A percentile compares a stretch with the other conserved stretches of the same genome.
phyloP scores from a whole-genome alignment of 2,797 vertebrate genomes.

The Cuculus canorus region DNA sequence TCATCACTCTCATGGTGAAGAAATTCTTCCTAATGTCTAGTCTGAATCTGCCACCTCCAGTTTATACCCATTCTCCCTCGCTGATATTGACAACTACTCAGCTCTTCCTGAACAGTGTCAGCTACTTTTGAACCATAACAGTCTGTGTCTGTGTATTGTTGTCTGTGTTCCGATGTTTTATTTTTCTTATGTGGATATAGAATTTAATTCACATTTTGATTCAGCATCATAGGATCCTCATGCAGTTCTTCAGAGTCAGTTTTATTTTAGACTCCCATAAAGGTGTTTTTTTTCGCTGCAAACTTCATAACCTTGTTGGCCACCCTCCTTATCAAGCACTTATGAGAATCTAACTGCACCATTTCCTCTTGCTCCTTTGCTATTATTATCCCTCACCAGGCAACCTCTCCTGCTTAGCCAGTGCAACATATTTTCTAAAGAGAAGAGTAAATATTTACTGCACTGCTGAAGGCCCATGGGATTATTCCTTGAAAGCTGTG shows the following conservation, averaged over 20 bases:
- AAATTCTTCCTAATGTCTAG: no score
- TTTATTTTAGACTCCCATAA: not conserved
- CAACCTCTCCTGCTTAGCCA: not conserved
- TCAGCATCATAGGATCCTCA: not conserved
- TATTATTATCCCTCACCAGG: not conserved
- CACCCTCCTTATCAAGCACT: not conserved
- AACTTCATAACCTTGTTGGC: not conserved
- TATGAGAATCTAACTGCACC: not conserved
- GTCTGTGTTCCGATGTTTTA: not conserved
- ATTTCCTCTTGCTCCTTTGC: not conserved
- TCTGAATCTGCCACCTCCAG: no score
- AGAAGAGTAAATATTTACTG: not conserved
- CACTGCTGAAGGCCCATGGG: not conserved
- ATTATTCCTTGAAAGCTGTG: not conserved
- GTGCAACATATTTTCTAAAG: not conserved
- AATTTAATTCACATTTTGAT: not conserved
- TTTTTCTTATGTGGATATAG: not conserved
- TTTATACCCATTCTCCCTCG: no score
- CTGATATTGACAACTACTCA: not conserved
- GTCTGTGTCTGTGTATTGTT: not conserved
- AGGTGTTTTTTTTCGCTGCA: not conserved
- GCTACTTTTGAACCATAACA: not conserved
- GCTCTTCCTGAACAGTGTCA: not conserved
- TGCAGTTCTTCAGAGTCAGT: not conserved
- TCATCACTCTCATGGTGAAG: no score